Evolutionary conservation across 2,797 vertebrate species (phyloP).

Genomic region (Rhadinocentrus ornatus): DNA sequence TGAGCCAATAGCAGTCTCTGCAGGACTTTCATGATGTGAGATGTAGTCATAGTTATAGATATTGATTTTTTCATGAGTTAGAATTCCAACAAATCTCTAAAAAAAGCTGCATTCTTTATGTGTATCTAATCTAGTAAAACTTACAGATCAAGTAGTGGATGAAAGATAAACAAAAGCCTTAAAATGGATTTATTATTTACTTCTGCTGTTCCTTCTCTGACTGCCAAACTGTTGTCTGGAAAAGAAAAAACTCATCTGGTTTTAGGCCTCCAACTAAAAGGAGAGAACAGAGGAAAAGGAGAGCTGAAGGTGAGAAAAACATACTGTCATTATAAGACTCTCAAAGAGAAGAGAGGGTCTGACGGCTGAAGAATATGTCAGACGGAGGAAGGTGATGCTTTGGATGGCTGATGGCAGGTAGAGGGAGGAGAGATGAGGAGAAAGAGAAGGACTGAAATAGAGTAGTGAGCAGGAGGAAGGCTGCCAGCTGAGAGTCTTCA

Average conservation of each 20-base stretch:
- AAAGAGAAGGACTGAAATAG: conserved; percentile 49
- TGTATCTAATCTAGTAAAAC: too few relatives aligned
- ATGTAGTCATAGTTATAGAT: neutral
- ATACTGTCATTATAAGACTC: neutral
- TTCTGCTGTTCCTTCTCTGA: neutral
- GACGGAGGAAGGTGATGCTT: neutral
- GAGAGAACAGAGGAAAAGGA: neutral
- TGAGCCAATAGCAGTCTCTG: too few relatives aligned
- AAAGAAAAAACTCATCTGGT: neutral
- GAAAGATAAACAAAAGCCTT: neutral
- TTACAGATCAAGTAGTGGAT: too few relatives aligned
- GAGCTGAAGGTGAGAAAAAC: neutral
- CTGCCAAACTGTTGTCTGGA: neutral
- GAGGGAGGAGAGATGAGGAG: conserved; percentile 22
- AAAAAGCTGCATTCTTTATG: too few relatives aligned
- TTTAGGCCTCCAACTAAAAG: neutral
- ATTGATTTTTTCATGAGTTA: conserved; percentile 1
- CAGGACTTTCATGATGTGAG: too few relatives aligned
- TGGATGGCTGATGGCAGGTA: conserved; percentile 28
- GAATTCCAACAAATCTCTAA: neutral
- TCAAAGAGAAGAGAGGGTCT: conserved; percentile 16
- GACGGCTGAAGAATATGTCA: conserved; percentile 26
- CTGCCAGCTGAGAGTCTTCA: conserved; percentile 58
- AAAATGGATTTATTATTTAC: neutral
- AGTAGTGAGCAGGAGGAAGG: conserved; percentile 48